Evolutionary conservation across 2,797 vertebrate genomes (phyloP), one percentile per base, ranked within the genome.

Genomic region (Tadarida brasiliensis): DNA sequence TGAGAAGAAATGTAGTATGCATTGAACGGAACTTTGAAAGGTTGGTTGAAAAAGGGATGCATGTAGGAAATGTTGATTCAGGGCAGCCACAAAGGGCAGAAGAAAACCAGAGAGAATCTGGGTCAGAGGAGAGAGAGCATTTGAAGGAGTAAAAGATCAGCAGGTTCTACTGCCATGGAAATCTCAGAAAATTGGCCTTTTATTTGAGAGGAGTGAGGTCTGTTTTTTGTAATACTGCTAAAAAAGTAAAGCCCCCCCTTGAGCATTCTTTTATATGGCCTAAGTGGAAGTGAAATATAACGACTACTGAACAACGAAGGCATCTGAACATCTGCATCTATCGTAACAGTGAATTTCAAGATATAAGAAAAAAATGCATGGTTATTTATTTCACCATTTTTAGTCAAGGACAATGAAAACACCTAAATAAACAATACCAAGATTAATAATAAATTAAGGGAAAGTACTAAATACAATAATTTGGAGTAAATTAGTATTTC

Each of bases 281-380:
- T 57, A 16, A 74, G 26, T 35, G 87, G 87, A 84, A 67, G 26
- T 68, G 17, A 80, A 94, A 85, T 85, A 47, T 92, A 89, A 51
- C 26, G 22, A 57, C 33, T 16, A 47, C n/a, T 7, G 39, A 57
- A 61, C 3, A 81, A 22, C 65, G 47, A 83, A 57, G 47, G 3
- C 2, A 2, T 33, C 20, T 80, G 49, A 95, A 56, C 5, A 71
- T 14, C 44, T 59, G 16, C 33, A 39, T 71, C 26, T 78, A 90
- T 68, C 20, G 39, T 76, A 71, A 88, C 19, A 56, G 57, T 24
- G 16, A 39, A 89, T 70, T 71, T 84, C 56, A 89, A 89, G 28
- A 77, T 39, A 35, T 3, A 39, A 35, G 63, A n/a, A 59, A 14
- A 44, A 68, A 70, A 24, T 8, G 5, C 24, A n/a, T 2, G 11